Evolutionary conservation across 2,113 vertebrate genomes (phyloP), one percentile per base, ranked within the genome.

Genomic region (Tenrec ecaudatus): DNA sequence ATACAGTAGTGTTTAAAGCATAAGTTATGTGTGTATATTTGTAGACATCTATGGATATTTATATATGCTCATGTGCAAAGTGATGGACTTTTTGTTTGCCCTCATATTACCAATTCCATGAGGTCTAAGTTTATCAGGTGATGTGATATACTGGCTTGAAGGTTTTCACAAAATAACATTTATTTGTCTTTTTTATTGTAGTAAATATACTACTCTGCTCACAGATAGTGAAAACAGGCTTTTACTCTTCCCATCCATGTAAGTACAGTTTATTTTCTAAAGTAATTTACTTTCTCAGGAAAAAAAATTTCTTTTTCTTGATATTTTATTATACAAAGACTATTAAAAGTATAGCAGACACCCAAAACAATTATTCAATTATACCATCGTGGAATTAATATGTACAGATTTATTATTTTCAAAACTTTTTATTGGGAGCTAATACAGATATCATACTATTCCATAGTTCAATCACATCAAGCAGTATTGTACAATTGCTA

Each of bases 171-270:
- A 38, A 80, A 4, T 64, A 68, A 47, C 33, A 62, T 91, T 79
- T 89, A 57, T 40, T n/a, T 25, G 3, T 88, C 36, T 94, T 62
- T 66, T 89, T 95, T 36, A 8, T 90, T 97, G 78, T 96, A 99
- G 99, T 95, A 99, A 99, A 69, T 99, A 99, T 60, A 99, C 99
- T 73, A 98, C 98, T 22, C 97, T 99, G 77, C 98, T 99, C n/a
- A 97, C 98, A 90, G 99, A 99, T 68, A 97, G 97, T 14, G 97
- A 99, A 89, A 98, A 98, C 89, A 98, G 97, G 60, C 96, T 99
- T 0, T 93, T 97, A 33, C 96, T 98, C 27, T 99, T 99, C 90
- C 99, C 99, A 77, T 99, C 99, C 78, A 96, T 99, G 99, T 99
- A 96, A 98, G 98, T 98, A 96, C 31, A 10, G 16, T 38, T n/a